Evolutionary conservation across 1,140 invertebrate genomes (phyloP), one percentile per base, ranked within the genome.

Genomic region (Heliconius himera): DNA sequence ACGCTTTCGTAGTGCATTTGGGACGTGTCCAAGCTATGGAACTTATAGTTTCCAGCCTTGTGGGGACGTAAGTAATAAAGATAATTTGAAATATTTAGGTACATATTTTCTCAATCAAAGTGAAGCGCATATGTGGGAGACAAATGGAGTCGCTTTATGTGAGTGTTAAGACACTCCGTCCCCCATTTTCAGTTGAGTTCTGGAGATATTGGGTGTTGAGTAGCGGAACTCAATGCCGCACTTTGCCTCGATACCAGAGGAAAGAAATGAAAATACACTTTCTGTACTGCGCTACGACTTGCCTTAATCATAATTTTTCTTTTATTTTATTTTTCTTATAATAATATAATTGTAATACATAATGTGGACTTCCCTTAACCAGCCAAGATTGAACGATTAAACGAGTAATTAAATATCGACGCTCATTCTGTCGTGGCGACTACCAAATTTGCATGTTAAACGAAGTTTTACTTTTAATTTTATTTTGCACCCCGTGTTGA

Each of bases 361-460:
- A 72, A 38, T 78, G 75, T 78, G 71, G 85, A 88, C 87, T 85
- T 86, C 83, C 88, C 83, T 88, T 88, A 88, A 90, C 85, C 83
- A 85, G 83, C 76, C 56, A 75, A 93, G 90, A 93, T 94, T 94
- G 89, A 93, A 89, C 89, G 91, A 94, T 94, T 94, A 94, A 93
- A 88, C 81, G 82, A 91, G 91, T 94, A 94, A 94, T 94, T 94
- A 94, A 94, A 92, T 93, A 94, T 93, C 88, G 90, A 90, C 89
- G 90, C 88, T 91, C 88, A 93, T 93, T 91, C 90, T 92, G 92
- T 94, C 92, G 86, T 87, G 90, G 90, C 81, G 85, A 91, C 88
- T 94, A 86, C 93, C 91, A 94, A 94, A 94, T 94, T 94, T 94
- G 92, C 93, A 94, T 94, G 91, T 94, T 94, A 94, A 94, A 94